phyloP scores from a whole-genome alignment of 2,888 invertebrate species.

The Thalpophila matura region DNA sequence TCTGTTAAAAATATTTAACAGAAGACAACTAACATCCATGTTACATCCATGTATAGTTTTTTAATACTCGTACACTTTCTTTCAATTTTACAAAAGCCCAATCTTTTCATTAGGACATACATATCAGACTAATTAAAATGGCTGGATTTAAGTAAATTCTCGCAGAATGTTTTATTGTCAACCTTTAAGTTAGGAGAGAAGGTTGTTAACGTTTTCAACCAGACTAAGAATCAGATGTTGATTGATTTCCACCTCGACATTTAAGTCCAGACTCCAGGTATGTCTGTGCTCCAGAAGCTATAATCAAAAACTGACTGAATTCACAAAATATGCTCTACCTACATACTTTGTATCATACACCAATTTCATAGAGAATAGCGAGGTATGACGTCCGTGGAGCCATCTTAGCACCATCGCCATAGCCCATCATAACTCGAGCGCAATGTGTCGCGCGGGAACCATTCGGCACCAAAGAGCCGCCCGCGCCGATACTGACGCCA shows the following conservation, averaged over 20 bases:
- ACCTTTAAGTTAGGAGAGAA: too few relatives aligned
- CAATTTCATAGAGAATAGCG: slow-evolving; percentile 43
- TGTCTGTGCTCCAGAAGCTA: background rate
- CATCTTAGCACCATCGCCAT: slow-evolving; percentile 63
- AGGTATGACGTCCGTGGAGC: slow-evolving; percentile 41
- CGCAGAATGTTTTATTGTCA: too few relatives aligned
- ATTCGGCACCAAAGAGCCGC: slow-evolving; percentile 85
- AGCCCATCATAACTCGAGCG: slow-evolving; percentile 78
- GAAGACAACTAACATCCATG: too few relatives aligned
- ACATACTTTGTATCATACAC: slow-evolving; percentile 13
- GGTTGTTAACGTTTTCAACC: too few relatives aligned
- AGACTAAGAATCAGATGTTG: too few relatives aligned
- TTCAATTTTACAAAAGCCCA: background rate
- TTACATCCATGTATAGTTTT: too few relatives aligned
- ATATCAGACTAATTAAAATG: too few relatives aligned
- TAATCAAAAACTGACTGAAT: background rate
- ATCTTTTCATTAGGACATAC: too few relatives aligned
- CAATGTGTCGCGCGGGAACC: slow-evolving; percentile 85
- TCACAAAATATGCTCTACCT: background rate
- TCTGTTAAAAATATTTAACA: too few relatives aligned
- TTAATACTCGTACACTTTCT: too few relatives aligned
- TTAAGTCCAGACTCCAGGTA: too few relatives aligned
- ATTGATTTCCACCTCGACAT: background rate
- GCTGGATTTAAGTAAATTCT: too few relatives aligned
- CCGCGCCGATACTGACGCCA: slow-evolving; percentile 77